Evolutionary conservation across 2,797 vertebrate species (phyloP), one percentile per base, ranked within the genome.

Genomic region (Acomys russatus): DNA sequence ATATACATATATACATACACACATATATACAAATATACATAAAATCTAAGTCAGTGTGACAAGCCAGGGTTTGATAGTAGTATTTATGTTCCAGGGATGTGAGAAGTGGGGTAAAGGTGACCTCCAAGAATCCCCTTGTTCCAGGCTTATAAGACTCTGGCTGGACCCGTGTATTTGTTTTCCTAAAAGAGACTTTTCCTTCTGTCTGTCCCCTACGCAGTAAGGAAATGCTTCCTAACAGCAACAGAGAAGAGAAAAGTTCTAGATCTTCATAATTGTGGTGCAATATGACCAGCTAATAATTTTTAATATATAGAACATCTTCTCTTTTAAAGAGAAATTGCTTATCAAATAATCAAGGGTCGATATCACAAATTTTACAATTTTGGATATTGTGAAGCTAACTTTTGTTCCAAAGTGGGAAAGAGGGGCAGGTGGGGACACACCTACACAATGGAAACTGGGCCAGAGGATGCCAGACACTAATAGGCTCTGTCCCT

Each of bases 171-270:
- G n/a, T n/a, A 9, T 4, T 35, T 4, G 9, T 33, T 71, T 38
- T 12, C 4, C 14, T 18, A 10, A n/a, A 88, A 18, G 18, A 44
- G 1, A 0, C 0, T 0, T 3, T 2, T 4, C n/a, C 18, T 20
- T 35, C 59, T 4, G 1, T 49, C 64, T 23, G 6, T 18, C 56
- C 35, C 61, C 25, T 22, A 20, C 28, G 15, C 6, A 0, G 6
- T 7, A 0, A 0, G 14, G 38, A 38, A 7, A 3, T 2, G 3
- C 2, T 22, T 20, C 10, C 3, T 3, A 23, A 61, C 9, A 54
- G 15, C 14, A 30, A 63, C 2, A 18, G 44, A n/a, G 2, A 64
- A 77, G 63, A 59, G 20, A 63, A 59, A 61, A 44, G 3, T 51
- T 54, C 6, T 9, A 73, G 30, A 73, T 74, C 17, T 54, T 61